Evolutionary conservation across 1,140 invertebrate genomes (phyloP).

Genomic region (Aphis gossypii): DNA sequence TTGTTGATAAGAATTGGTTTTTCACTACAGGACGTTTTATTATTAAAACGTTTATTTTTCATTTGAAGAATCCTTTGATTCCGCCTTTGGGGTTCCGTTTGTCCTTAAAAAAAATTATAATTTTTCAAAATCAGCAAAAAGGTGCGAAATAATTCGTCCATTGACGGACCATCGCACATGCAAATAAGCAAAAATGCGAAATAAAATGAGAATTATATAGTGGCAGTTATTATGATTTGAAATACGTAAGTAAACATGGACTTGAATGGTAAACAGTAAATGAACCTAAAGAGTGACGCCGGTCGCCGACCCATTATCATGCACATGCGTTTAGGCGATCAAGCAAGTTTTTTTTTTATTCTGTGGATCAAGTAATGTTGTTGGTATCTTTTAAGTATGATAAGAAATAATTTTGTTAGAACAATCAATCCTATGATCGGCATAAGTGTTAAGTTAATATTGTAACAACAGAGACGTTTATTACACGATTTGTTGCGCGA

Average conservation of each 20-base stretch:
- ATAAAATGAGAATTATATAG: not conserved
- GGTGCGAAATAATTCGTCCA: not conserved
- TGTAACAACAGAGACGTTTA: not conserved
- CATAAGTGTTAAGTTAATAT: not conserved
- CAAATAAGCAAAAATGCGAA: not conserved
- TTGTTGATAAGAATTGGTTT: not conserved
- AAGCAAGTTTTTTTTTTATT: not conserved
- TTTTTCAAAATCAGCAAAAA: not conserved
- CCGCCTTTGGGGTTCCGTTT: not conserved
- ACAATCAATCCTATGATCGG: not conserved
- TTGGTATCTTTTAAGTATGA: constrained; percentile 23
- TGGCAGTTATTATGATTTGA: not conserved
- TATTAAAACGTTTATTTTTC: not conserved
- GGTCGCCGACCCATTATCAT: not conserved
- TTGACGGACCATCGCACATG: not conserved
- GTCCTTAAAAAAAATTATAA: constrained; percentile 12
- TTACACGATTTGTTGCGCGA: not conserved
- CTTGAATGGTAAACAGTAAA: not conserved
- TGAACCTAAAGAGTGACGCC: not conserved
- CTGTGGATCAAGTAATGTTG: not conserved
- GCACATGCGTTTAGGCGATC: not conserved
- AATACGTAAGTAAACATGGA: not conserved
- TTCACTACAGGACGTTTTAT: not conserved
- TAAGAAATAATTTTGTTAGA: not conserved
- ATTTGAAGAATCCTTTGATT: too few relatives aligned